These are phyloP conservation scores for Heterochromis multidens DNA, from an alignment of 2,113 vertebrate species.

Conservation along the genomic window DNA sequence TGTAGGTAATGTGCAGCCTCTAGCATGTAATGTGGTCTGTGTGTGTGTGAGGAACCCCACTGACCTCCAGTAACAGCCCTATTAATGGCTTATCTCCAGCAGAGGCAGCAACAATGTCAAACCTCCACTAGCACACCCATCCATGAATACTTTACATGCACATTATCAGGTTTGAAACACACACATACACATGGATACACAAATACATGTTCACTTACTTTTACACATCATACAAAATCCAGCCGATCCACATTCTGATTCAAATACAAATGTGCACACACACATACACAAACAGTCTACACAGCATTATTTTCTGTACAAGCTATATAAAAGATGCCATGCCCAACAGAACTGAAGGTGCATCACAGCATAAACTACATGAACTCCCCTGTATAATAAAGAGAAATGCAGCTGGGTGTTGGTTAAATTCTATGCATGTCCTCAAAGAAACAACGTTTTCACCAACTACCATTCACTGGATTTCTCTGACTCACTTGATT, in stretches of 20 bases:
- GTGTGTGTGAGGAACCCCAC: constrained; percentile 22
- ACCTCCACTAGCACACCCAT: not conserved
- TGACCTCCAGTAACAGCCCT: constrained; percentile 47
- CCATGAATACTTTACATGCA: constrained; percentile 3
- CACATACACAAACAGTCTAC: not conserved
- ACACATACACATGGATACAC: not conserved
- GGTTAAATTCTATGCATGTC: not conserved
- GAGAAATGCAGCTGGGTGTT: not conserved
- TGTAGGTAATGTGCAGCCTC: constrained; percentile 58
- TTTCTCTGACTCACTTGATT: constrained; percentile 10
- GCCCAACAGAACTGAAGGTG: not conserved
- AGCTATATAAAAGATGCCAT: not conserved
- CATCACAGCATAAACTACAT: not conserved
- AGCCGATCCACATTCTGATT: not conserved
- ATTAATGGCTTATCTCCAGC: constrained; percentile 59
- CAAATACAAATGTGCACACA: not conserved
- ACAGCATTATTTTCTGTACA: not conserved
- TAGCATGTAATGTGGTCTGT: constrained; percentile 45
- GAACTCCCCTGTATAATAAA: not conserved
- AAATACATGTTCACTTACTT: not conserved
- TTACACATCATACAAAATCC: not conserved
- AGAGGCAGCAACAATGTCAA: constrained; percentile 19
- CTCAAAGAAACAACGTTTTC: not conserved
- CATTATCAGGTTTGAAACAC: not conserved
- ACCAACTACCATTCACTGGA: not conserved